Evolutionary conservation across 2,113 vertebrate species (phyloP), one percentile per base, ranked within the genome.

Genomic region (Rhea pennata): DNA sequence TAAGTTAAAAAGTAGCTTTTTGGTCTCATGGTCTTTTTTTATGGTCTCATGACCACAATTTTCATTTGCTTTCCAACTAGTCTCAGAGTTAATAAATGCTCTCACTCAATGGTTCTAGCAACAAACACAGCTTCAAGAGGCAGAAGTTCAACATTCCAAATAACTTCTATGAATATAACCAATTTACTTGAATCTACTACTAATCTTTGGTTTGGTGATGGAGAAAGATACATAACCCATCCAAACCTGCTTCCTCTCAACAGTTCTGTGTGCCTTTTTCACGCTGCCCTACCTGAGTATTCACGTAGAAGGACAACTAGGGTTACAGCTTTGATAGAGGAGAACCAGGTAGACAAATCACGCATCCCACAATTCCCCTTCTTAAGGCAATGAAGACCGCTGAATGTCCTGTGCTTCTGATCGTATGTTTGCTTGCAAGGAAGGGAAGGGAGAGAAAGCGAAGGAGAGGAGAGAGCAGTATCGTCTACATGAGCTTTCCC

Each of bases 71-170:
- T 96, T 97, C 90, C 92, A 90, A 97, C 94, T 74, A 94, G 94
- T 87, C 84, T 79, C 96, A 95, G 90, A 97, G 91, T 87, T 96
- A 97, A 97, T 62, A 86, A 96, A 84, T 73, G 77, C 92, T 96
- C 93, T 95, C 89, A 95, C 88, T 96, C 88, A 93, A 86, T 95
- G 90, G 69, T 96, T 98, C 94, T 89, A 93, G 92, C 92, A 97
- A 97, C 90, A 96, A 97, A 96, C 72, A 59, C 36, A 69, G 96
- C 97, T 96, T 92, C 93, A 92, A 96, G 88, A 96, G 93, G 96
- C 22, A 85, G 56, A 95, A 90, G 91, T 94, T 95, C 36, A 92
- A 70, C 87, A 92, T 94, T 93, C 80, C 24, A 95, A 95, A 81
- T 51, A 50, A 13, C 58, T 67, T 72, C 11, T 92, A 71, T 22